Base-by-base conservation (phyloP, 2,888 invertebrate species). In the Sympetrum striolatum region DNA sequence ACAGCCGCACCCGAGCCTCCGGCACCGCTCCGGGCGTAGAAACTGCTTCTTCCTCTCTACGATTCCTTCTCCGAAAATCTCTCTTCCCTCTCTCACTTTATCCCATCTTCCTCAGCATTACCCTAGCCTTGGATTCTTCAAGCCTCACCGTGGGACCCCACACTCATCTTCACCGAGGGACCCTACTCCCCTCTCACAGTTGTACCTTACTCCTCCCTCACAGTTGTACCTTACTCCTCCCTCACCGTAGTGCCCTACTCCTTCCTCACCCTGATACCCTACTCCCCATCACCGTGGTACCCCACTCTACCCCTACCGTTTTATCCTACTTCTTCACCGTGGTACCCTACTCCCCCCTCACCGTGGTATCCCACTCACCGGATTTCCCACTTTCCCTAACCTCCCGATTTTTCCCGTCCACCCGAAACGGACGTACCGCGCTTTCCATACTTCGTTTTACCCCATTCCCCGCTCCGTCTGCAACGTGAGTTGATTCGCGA, bases 1-100 rank as follows among this genome's bases (percentile, higher is more conserved):
- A 81, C 81, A 44, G 81, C 44, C 81, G 81, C 81, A n/a, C 81
- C 81, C 81, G 81, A 81, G 44, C 81, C 81, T 39, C 22, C 44
- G 48, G 81, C 81, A 48, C n/a, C 12, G 25, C 81, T 48, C 81
- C 81, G 44, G 81, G 81, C 73, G 8, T 22, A 14, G 25, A 60
- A 73, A 73, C 73, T 73, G 25, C 73, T 73, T 73, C 73, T 73
- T 73, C 25, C 31, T 31, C 15, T 14, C 31, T 31, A 2, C 73
- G 12, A 31, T 31, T 31, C 25, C 73, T 15, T 14, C 31, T 73
- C 73, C 73, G 73, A 73, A 31, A 12, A 39, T 25, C 25, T 44
- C 18, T 80, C 80, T 14, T 22, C 37, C n/a, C 80, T 18, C 35
- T 37, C 37, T 80, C 8, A 14, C 35, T 37, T 12, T 22, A 39